Evolutionary conservation across 2,113 vertebrate species (phyloP).

Genomic region (Otolemur garnettii): DNA sequence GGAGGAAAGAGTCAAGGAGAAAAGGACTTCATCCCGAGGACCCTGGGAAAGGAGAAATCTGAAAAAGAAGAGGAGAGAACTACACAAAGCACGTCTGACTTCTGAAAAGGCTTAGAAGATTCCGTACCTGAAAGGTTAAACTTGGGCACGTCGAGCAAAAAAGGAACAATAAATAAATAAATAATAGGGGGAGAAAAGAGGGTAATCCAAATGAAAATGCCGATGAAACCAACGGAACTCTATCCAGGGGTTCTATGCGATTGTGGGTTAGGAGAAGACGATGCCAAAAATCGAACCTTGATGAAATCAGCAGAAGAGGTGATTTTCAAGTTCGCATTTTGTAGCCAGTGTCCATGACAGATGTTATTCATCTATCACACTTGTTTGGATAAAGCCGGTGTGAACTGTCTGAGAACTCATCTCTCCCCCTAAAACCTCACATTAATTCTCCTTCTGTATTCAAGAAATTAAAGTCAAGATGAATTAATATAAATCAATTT

Average conservation of each 20-base stretch:
- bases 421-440: neutral
- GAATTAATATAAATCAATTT: neutral
- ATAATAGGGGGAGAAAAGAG: constrained; percentile 70
- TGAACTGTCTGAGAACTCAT: constrained; percentile 30
- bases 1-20: constrained; percentile 84
- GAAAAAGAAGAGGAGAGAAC: constrained; percentile 85
- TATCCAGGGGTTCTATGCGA: constrained; percentile 71
- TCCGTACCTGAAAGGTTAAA: constrained; percentile 84
- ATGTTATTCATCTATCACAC: constrained; percentile 72
- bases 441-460: neutral
- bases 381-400: constrained; percentile 23
- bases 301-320: constrained; percentile 84
- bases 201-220: constrained; percentile 68
- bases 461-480: constrained; percentile 9
- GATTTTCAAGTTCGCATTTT: constrained; percentile 84
- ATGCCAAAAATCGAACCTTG: constrained; percentile 79
- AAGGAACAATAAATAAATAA: constrained; percentile 41
- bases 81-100: constrained; percentile 78
- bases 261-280: constrained; percentile 77
- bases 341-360: constrained; percentile 82
- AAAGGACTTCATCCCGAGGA: constrained; percentile 69
- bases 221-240: constrained; percentile 81
- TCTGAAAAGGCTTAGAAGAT: constrained; percentile 82
- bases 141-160: constrained; percentile 74
- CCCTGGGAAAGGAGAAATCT: constrained; percentile 84